Conservation (phyloP, 1,140 invertebrate species). For the Magallana ariakensis region DNA sequence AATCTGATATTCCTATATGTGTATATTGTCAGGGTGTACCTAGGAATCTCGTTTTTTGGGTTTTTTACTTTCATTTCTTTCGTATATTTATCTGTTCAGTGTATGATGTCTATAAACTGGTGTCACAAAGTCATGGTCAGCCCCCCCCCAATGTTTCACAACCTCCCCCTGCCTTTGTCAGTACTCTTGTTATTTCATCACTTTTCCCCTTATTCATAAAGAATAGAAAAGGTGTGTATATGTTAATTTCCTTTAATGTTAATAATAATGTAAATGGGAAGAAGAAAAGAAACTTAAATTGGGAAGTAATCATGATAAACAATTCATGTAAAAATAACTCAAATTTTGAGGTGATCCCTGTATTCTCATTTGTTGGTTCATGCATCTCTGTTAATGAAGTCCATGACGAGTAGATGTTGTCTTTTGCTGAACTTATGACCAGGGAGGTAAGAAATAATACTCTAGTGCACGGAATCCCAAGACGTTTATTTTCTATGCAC, state of each 20-base stretch:
- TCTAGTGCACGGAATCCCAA: background rate
- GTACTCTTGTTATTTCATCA: background rate
- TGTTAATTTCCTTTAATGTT: background rate
- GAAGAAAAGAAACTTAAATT: background rate
- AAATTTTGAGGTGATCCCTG: background rate
- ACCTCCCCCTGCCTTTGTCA: background rate
- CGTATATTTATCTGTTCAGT: slow-evolving; percentile 7
- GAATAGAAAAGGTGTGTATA: background rate
- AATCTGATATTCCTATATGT: slow-evolving; percentile 18
- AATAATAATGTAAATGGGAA: background rate
- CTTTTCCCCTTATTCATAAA: background rate
- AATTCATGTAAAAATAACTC: background rate
- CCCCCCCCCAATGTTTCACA: background rate
- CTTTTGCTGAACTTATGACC: background rate
- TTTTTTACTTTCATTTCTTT: background rate
- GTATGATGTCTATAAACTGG: background rate
- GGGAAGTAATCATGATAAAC: background rate
- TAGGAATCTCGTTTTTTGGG: slow-evolving; percentile 5
- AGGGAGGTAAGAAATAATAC: background rate
- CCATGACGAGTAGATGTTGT: background rate
- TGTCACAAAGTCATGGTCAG: background rate
- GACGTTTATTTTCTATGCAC: slow-evolving; percentile 29
- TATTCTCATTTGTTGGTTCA: background rate
- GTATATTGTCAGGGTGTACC: slow-evolving; percentile 6
- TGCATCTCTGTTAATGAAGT: background rate